These are phyloP conservation scores for Serripes groenlandicus DNA, from an alignment of 2,888 invertebrate species.

Conservation along the genomic window DNA sequence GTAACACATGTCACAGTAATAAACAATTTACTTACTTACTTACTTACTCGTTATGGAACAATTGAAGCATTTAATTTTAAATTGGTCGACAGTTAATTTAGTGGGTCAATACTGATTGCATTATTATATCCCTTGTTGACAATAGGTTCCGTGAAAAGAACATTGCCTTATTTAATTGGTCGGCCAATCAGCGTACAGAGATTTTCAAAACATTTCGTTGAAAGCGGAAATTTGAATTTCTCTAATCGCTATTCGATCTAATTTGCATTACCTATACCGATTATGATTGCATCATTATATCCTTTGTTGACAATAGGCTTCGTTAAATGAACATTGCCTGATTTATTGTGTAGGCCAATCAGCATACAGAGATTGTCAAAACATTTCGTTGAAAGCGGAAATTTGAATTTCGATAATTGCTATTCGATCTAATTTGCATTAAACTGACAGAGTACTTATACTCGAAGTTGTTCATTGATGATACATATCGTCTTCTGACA, in stretches of 20 bases:
- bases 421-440: slow-evolving; percentile 40
- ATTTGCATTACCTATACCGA: slow-evolving; percentile 28
- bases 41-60: too few species aligned
- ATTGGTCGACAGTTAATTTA: slow-evolving; percentile 66
- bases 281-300: too few species aligned
- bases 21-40: too few species aligned
- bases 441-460: slow-evolving; percentile 42
- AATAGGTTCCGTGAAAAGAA: slow-evolving; percentile 58
- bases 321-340: too few species aligned
- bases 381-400: too few species aligned
- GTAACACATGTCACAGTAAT: too few species aligned
- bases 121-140: slow-evolving; percentile 61
- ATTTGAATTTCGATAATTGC: slow-evolving; percentile 41
- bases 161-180: slow-evolving; percentile 60
- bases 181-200: slow-evolving; percentile 62
- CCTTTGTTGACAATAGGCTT: too few species aligned
- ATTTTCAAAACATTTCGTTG: slow-evolving; percentile 46
- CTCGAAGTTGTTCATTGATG: background rate
- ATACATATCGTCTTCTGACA: slow-evolving; percentile 15
- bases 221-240: slow-evolving; percentile 16
- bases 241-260: slow-evolving; percentile 52
- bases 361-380: too few species aligned
- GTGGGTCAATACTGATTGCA: slow-evolving; percentile 57
- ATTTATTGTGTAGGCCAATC: too few species aligned
- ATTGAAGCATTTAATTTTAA: slow-evolving; percentile 65